Percentiles rank a stretch among this genome's conserved stretches.
These are phyloP conservation scores for Diplazon laetatorius DNA, from an alignment of 2,888 invertebrate genomes.

Conservation along the genomic window DNA sequence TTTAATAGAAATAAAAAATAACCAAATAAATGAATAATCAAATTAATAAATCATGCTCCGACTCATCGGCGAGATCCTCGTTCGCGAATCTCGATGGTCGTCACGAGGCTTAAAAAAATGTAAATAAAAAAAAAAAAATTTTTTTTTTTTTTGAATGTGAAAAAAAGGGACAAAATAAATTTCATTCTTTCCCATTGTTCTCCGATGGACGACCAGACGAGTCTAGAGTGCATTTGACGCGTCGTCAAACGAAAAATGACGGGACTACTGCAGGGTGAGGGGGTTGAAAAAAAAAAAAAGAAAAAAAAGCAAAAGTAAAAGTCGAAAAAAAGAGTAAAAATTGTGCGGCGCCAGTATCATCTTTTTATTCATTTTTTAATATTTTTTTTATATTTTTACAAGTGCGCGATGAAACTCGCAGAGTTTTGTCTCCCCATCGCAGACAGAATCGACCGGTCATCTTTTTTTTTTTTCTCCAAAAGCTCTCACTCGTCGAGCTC, in stretches of 20 bases:
- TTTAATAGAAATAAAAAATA: too few species aligned
- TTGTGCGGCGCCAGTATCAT: constrained; percentile 23
- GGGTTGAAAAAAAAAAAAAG: neutral
- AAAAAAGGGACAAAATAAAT: neutral
- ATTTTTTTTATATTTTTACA: too few species aligned
- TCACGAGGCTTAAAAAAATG: too few species aligned
- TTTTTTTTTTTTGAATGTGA: too few species aligned
- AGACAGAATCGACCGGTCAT: constrained; percentile 60
- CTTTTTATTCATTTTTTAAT: too few species aligned
- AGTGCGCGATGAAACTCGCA: constrained; percentile 25
- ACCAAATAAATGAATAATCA: too few species aligned
- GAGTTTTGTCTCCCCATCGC: constrained; percentile 41
- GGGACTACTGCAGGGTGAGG: too few species aligned
- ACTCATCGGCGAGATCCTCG: too few species aligned
- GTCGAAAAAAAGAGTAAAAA: constrained; percentile 51
- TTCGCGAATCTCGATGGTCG: too few species aligned
- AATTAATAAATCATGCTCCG: too few species aligned
- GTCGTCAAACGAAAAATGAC: neutral
- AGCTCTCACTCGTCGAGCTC: constrained; percentile 37
- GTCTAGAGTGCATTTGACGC: constrained; percentile 9
- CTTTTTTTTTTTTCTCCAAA: too few species aligned
- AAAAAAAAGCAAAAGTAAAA: constrained; percentile 21
- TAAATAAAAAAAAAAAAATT: too few species aligned
- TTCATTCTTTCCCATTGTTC: constrained; percentile 8
- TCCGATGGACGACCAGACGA: constrained; percentile 2